Conservation (phyloP, 2,113 vertebrate genomes). For the Toxotes chatareus region DNA sequence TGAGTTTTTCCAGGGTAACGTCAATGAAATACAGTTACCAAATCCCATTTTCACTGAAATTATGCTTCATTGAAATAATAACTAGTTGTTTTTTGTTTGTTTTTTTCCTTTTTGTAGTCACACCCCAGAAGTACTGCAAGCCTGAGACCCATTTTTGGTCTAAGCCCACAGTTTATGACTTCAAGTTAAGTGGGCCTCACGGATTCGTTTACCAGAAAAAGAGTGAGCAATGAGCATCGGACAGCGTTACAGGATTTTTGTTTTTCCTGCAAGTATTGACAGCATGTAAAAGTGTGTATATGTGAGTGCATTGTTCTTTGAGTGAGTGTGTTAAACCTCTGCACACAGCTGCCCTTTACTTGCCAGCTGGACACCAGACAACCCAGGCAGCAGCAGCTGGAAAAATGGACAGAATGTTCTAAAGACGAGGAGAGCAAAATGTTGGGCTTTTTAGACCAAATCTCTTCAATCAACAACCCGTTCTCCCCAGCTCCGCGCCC, state of each 20-base stretch:
- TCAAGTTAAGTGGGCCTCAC: constrained; percentile 18
- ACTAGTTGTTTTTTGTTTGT: constrained; percentile 30
- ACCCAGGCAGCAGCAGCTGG: constrained; percentile 76
- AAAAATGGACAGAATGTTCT: constrained; percentile 83
- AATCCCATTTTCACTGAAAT: background rate
- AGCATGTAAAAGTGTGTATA: constrained; percentile 39
- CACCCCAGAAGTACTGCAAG: constrained; percentile 8
- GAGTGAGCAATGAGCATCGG: constrained; percentile 23
- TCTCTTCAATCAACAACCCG: constrained; percentile 39
- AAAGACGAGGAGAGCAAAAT: constrained; percentile 57
- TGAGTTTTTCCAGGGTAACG: background rate
- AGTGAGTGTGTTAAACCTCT: constrained; percentile 66
- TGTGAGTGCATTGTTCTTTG: constrained; percentile 28
- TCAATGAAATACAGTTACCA: background rate
- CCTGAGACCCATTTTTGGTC: constrained; percentile 15
- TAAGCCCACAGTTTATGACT: constrained; percentile 34
- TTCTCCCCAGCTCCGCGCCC: background rate
- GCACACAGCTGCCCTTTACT: constrained; percentile 71
- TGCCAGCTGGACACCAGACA: constrained; percentile 79
- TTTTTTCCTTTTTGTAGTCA: background rate
- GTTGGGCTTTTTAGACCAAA: constrained; percentile 41
- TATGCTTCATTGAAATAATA: constrained; percentile 10
- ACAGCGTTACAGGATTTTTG: constrained; percentile 4
- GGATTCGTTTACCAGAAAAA: constrained; percentile 51
- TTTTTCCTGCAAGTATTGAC: constrained; percentile 41